Evolutionary conservation across 2,888 invertebrate species (phyloP).

Genomic region (Aphidoletes aphidimyza): DNA sequence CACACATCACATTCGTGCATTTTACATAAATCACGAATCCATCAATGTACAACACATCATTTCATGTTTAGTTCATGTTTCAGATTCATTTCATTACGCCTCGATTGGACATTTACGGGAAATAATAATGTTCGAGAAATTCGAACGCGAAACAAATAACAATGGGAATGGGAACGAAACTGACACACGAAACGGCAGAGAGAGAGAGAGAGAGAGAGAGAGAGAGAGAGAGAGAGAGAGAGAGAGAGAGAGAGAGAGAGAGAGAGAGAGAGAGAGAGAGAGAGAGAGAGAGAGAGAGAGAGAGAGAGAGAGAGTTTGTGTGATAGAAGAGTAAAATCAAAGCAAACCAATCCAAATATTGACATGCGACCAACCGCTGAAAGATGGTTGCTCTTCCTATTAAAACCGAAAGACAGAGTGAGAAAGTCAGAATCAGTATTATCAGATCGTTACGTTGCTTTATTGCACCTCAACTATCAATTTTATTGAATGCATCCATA

Average conservation of each 20-base stretch:
- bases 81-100: constrained; percentile 18
- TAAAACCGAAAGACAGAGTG: constrained; percentile 15
- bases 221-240: not conserved
- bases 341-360: not conserved
- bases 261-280: too few relatives aligned
- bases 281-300: not conserved
- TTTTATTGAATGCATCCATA: constrained; percentile 50
- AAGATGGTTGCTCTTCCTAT: not conserved
- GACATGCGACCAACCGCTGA: constrained; percentile 33
- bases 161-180: not conserved
- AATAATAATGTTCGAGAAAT: constrained; percentile 4
- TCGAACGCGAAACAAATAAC: constrained; percentile 44
- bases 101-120: constrained; percentile 48
- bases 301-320: not conserved
- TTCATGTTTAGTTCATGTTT: constrained; percentile 48
- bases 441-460: constrained; percentile 54
- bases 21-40: constrained; percentile 52
- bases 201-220: not conserved
- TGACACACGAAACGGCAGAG: not conserved
- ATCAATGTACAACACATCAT: constrained; percentile 53
- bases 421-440: constrained; percentile 39
- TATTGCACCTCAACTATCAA: constrained; percentile 54
- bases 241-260: too few relatives aligned
- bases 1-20: not conserved
- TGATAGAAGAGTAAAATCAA: constrained; percentile 1